Evolutionary conservation across 1,140 invertebrate species (phyloP), one percentile per base, ranked within the genome.

Genomic region (Elysia chlorotica): DNA sequence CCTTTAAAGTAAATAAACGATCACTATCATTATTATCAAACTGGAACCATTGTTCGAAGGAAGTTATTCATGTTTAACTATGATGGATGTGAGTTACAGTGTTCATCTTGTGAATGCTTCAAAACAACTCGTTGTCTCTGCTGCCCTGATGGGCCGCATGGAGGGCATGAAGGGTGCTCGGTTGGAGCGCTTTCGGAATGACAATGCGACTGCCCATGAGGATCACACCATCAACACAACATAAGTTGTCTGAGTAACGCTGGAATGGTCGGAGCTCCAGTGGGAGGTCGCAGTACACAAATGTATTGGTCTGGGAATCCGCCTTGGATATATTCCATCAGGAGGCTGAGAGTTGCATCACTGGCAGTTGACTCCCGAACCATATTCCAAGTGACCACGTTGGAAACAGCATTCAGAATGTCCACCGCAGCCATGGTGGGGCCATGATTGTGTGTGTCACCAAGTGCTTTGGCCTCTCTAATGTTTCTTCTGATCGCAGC

Each of bases 121-220:
- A n/a, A n/a, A n/a, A n/a, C n/a, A n/a, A n/a, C n/a, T n/a, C n/a
- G n/a, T n/a, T n/a, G n/a, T n/a, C n/a, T n/a, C n/a, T n/a, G n/a
- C n/a, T n/a, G n/a, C 76, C 78, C 69, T 76, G 78, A 25, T 76
- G 76, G 0, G 76, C 76, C 19, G 78, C 67, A 35, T 79, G 76
- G 3, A 74, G 37, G 2, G 74, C 35, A 28, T 36, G 5, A n/a
- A 74, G 23, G 0, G 71, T n/a, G 19, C 71, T 33, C n/a, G 62
- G 10, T 2, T 28, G 56, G 19, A 73, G 57, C 0, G 63, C 3
- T 4, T 36, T 21, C 0, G 73, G 65, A n/a, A 75, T 67, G 54
- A 76, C 53, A 25, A 73, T 53, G 23, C 70, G 19, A 41, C 68
- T 65, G 23, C 72, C 65, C 53, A 72, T 72, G 17, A 73, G 36